Conservation (phyloP, 2,113 vertebrate species). For the Oreocharis arfaki region DNA sequence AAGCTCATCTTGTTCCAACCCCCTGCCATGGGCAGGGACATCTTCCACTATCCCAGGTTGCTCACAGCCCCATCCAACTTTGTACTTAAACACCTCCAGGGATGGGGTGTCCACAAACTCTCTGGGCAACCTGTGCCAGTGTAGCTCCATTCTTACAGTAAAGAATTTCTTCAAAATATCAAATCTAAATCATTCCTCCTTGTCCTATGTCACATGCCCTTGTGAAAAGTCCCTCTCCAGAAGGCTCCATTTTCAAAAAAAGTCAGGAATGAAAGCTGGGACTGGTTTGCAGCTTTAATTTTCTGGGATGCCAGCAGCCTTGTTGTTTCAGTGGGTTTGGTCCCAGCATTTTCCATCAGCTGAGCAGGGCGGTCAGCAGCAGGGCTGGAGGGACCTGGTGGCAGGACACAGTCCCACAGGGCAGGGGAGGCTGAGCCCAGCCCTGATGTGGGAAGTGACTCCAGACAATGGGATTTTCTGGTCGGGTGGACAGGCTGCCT, state of each 20-base stretch:
- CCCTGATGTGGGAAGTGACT: not conserved
- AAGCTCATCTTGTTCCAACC: fast-evolving
- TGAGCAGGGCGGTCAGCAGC: not conserved
- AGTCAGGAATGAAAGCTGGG: not conserved
- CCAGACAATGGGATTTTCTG: not conserved
- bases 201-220: not conserved
- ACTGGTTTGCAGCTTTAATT: not conserved
- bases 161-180: not conserved
- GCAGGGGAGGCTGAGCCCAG: not conserved
- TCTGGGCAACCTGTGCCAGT: not conserved
- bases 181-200: not conserved
- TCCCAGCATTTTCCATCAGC: not conserved
- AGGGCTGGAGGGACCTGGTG: not conserved
- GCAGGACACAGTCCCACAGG: fast-evolving
- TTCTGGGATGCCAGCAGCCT: not conserved
- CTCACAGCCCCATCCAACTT: fast-evolving
- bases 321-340: not conserved
- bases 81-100: not conserved
- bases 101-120: not conserved
- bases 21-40: not conserved
- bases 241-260: not conserved
- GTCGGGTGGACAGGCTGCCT: fast-evolving
- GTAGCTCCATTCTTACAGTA: no score
- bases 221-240: not conserved
- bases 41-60: not conserved